Conservation (phyloP, 2,113 vertebrate species). For the Oxyura jamaicensis region DNA sequence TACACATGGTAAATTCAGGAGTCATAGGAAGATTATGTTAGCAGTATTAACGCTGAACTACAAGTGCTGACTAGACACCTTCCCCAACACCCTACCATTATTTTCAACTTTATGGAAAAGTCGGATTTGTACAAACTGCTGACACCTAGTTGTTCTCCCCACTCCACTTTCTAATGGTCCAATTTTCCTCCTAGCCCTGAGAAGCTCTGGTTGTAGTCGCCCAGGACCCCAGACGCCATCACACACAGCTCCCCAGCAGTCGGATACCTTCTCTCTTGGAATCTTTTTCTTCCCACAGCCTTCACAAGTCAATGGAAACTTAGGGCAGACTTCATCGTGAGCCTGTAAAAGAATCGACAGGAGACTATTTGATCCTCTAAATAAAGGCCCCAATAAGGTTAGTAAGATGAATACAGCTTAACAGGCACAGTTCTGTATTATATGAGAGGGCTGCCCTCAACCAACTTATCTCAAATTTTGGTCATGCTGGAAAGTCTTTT, state of each 20-base stretch:
- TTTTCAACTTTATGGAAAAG: background rate
- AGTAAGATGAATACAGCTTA: background rate
- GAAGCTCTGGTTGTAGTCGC: background rate
- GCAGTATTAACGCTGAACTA: background rate
- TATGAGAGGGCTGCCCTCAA: rapidly evolving
- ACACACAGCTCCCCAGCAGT: rapidly evolving
- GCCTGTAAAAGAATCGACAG: constrained; percentile 70
- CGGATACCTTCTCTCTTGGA: constrained; percentile 84
- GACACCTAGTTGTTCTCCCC: background rate
- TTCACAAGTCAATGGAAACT: constrained; percentile 88
- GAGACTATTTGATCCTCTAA: background rate
- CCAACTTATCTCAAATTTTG: background rate
- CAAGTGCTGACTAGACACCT: rapidly evolving
- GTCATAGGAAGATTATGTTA: rapidly evolving
- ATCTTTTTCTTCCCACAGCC: constrained; percentile 90
- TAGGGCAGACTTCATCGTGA: constrained; percentile 87
- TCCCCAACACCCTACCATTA: rapidly evolving
- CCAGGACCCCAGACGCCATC: rapidly evolving
- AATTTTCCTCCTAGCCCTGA: background rate
- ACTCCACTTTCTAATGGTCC: background rate
- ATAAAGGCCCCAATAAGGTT: background rate
- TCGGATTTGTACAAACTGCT: background rate
- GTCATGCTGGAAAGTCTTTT: rapidly evolving
- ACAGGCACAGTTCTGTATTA: rapidly evolving
- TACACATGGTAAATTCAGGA: rapidly evolving